phyloP scores from a whole-genome alignment of 2,113 vertebrate species.

The Galemys pyrenaicus region DNA sequence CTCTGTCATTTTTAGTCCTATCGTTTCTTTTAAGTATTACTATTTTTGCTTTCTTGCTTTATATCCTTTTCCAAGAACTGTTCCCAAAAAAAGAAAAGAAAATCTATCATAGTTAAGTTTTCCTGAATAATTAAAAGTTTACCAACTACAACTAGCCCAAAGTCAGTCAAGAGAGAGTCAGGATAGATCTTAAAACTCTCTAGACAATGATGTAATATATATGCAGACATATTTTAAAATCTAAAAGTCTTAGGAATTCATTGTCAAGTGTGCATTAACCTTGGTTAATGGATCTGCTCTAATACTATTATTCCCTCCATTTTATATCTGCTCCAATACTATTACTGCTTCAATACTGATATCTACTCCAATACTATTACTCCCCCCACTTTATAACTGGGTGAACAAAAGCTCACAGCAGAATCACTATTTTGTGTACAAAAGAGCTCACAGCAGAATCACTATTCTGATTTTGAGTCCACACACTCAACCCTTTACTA shows the following conservation, averaged over 20 bases:
- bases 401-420: background rate
- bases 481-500: background rate
- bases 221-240: background rate
- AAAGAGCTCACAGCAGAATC: background rate
- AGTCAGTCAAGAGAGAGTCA: background rate
- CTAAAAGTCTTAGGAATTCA: background rate
- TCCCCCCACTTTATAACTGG: background rate
- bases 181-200: background rate
- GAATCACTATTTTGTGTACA: background rate
- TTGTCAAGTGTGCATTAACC: background rate
- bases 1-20: background rate
- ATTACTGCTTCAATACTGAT: too few relatives aligned
- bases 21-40: background rate
- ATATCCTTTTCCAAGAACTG: background rate
- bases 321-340: background rate
- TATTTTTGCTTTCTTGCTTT: conserved; percentile 40
- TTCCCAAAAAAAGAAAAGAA: background rate
- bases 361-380: background rate
- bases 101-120: conserved; percentile 1
- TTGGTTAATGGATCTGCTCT: background rate
- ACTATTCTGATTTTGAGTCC: background rate
- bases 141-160: background rate
- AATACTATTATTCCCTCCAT: background rate
- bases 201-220: background rate
- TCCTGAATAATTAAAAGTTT: conserved; percentile 2